Conservation (phyloP, 2,113 vertebrate genomes). For the Clupea harengus region DNA sequence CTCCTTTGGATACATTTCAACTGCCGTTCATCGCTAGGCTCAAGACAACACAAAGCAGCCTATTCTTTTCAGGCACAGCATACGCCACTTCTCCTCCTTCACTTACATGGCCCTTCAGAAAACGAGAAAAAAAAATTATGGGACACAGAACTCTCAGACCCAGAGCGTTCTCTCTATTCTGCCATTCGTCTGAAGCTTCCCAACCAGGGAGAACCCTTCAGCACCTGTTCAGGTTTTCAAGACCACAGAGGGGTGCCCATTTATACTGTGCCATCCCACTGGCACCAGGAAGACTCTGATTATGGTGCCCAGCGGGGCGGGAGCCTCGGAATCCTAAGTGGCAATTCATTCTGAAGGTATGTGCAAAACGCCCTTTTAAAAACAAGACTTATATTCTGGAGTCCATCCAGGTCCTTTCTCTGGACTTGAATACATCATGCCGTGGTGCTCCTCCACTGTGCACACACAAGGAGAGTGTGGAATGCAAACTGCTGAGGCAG, state of each 20-base stretch:
- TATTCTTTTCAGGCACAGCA: slow-evolving; percentile 42
- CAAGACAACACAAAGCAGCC: slow-evolving; percentile 48
- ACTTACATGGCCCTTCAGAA: slow-evolving; percentile 27
- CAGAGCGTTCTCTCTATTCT: slow-evolving; percentile 14
- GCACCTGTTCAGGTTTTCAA: slow-evolving; percentile 60
- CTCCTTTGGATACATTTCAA: slow-evolving; percentile 51
- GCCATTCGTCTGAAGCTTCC: slow-evolving; percentile 45
- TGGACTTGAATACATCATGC: slow-evolving; percentile 42
- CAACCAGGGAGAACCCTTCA: slow-evolving; percentile 46
- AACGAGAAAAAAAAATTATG: neutral
- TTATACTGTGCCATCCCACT: slow-evolving; percentile 63
- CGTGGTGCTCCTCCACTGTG: slow-evolving; percentile 38
- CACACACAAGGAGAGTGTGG: slow-evolving; percentile 28
- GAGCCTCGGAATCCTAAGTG: slow-evolving; percentile 51
- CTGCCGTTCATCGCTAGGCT: slow-evolving; percentile 43
- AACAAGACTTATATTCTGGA: slow-evolving; percentile 46
- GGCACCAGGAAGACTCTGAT: slow-evolving; percentile 60
- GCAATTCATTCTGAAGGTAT: slow-evolving; percentile 54
- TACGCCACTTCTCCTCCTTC: slow-evolving; percentile 42
- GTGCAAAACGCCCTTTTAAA: slow-evolving; percentile 47
- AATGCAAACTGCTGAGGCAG: slow-evolving; percentile 30
- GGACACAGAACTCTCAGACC: slow-evolving; percentile 39
- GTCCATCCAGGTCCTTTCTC: slow-evolving; percentile 40
- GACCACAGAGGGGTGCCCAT: slow-evolving; percentile 61
- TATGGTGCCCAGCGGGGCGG: slow-evolving; percentile 55